phyloP scores from a whole-genome alignment of 1,140 invertebrate species.

The Rhagoletis zephyria region DNA sequence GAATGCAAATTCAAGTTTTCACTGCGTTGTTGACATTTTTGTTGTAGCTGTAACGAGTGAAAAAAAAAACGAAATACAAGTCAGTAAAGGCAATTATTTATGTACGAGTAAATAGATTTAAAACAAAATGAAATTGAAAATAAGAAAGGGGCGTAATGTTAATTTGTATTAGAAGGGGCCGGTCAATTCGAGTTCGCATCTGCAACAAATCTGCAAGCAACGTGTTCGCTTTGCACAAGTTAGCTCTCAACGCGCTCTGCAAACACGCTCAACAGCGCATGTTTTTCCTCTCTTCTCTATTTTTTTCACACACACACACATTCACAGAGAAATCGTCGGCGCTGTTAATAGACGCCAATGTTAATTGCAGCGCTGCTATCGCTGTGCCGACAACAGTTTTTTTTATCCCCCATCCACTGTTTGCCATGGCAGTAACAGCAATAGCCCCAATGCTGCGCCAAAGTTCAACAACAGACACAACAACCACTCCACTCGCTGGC shows the following conservation, averaged over 20 bases:
- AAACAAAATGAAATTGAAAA: not conserved
- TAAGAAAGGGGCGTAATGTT: not conserved
- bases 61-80: constrained; percentile 9
- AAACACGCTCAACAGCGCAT: not conserved
- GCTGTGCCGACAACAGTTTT: not conserved
- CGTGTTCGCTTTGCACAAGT: not conserved
- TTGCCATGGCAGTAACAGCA: not conserved
- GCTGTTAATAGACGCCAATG: too few species aligned
- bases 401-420: not conserved
- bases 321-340: not conserved
- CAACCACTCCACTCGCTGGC: not conserved
- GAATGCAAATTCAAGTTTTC: not conserved
- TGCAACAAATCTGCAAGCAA: not conserved
- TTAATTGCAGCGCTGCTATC: not conserved
- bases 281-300: not conserved
- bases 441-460: too few species aligned
- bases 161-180: not conserved
- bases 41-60: not conserved
- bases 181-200: not conserved
- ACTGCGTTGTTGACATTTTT: constrained; percentile 2
- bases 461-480: not conserved
- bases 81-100: not conserved
- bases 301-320: not conserved
- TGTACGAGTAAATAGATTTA: too few species aligned
- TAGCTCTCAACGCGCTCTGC: not conserved